Conservation (phyloP, 2,113 vertebrate species). For the Phylloscopus trochiloides region DNA sequence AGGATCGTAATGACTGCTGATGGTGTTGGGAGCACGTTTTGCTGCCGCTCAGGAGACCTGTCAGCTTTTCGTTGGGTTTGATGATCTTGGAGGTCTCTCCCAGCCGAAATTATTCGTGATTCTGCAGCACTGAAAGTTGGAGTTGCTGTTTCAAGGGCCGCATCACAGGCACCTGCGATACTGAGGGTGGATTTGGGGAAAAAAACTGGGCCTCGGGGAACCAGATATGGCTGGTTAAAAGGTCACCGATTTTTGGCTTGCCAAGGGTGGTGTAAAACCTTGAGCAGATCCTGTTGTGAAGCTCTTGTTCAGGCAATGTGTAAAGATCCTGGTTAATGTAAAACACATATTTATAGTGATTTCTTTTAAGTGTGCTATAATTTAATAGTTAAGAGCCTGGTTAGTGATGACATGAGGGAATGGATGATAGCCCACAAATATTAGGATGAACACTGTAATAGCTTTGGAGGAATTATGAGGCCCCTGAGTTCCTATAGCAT, state of each 20-base stretch:
- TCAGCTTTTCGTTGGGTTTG: background rate
- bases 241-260: background rate
- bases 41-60: background rate
- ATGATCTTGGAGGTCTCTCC: background rate
- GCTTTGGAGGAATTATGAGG: background rate
- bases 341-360: background rate
- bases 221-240: background rate
- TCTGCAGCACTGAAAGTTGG: background rate
- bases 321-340: background rate
- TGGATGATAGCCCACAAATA: background rate
- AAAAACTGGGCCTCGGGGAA: background rate
- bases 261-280: background rate
- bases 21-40: background rate
- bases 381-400: background rate
- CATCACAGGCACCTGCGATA: background rate
- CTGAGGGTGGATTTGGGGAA: background rate
- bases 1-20: fast-evolving
- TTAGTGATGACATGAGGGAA: background rate
- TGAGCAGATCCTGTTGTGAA: background rate
- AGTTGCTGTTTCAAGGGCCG: background rate
- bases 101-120: background rate
- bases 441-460: background rate
- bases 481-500: background rate
- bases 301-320: background rate
- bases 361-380: background rate